These are phyloP conservation scores for Odontomachus brunneus DNA, from an alignment of 1,140 invertebrate genomes.

Conservation along the genomic window DNA sequence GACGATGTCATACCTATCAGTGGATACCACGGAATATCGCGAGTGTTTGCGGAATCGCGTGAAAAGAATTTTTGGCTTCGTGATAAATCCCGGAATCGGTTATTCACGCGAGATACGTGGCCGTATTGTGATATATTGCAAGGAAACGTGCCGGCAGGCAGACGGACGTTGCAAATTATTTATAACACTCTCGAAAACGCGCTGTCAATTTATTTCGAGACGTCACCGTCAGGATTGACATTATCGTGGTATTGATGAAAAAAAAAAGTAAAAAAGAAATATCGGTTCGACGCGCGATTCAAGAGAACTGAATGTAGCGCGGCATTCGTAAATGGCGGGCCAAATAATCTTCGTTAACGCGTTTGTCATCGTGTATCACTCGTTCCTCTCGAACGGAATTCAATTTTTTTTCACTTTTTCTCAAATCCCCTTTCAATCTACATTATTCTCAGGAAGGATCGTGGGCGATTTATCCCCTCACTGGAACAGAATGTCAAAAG, in stretches of 20 bases:
- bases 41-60: neutral
- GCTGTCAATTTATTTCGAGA: slow-evolving; percentile 50
- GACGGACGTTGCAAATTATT: slow-evolving; percentile 53
- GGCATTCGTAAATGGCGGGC: neutral
- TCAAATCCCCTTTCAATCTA: neutral
- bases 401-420: neutral
- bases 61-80: slow-evolving; percentile 1
- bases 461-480: too few species aligned
- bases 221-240: slow-evolving; percentile 34
- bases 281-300: neutral
- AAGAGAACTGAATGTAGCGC: neutral
- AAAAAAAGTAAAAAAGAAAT: slow-evolving; percentile 29
- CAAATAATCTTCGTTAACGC: neutral
- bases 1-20: neutral
- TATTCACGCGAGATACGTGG: slow-evolving; percentile 7
- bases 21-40: neutral
- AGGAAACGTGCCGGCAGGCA: slow-evolving; percentile 42
- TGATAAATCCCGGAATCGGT: slow-evolving; percentile 34
- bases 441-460: too few species aligned
- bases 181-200: slow-evolving; percentile 48
- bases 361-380: neutral
- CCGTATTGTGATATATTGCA: slow-evolving; percentile 34
- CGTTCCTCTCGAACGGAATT: neutral
- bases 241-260: slow-evolving; percentile 42
- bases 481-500: too few species aligned